Evolutionary conservation across 2,888 invertebrate genomes (phyloP).

Genomic region (Lycocerus yunnanus): DNA sequence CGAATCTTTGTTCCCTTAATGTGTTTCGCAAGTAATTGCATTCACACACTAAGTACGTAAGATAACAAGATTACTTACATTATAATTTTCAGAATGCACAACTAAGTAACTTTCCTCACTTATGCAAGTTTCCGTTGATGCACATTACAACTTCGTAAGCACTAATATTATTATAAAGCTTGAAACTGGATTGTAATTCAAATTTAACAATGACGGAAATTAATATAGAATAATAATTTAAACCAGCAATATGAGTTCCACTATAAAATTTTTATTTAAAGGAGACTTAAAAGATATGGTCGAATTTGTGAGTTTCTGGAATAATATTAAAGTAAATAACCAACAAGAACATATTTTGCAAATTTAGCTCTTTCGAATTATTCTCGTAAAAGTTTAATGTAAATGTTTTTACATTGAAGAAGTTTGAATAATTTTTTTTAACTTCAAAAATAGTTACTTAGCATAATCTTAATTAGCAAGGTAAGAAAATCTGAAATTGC

Average conservation of each 20-base stretch:
- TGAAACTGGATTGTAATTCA: not conserved
- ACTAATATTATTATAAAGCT: not conserved
- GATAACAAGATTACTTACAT: conserved; percentile 2
- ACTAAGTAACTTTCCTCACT: not conserved
- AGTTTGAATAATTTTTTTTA: not conserved
- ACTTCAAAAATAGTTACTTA: not conserved
- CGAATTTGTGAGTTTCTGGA: not conserved
- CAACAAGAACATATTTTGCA: not conserved
- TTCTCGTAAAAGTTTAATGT: not conserved
- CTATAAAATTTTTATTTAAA: not conserved
- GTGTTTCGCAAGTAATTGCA: not conserved
- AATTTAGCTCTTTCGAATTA: not conserved
- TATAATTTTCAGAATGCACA: not conserved
- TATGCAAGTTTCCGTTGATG: not conserved
- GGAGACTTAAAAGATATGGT: not conserved
- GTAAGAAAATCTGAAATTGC: not conserved
- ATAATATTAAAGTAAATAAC: not conserved
- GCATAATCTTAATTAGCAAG: not conserved
- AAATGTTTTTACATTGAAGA: not conserved
- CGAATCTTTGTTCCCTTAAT: not conserved
- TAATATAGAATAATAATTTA: not conserved
- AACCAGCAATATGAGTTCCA: not conserved
- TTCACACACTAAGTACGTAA: not conserved
- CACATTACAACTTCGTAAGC: not conserved
- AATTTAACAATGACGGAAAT: not conserved